Percentiles rank a stretch among this genome's conserved stretches.
Conservation (phyloP, 2,113 vertebrate species). For the Ranitomeya variabilis region DNA sequence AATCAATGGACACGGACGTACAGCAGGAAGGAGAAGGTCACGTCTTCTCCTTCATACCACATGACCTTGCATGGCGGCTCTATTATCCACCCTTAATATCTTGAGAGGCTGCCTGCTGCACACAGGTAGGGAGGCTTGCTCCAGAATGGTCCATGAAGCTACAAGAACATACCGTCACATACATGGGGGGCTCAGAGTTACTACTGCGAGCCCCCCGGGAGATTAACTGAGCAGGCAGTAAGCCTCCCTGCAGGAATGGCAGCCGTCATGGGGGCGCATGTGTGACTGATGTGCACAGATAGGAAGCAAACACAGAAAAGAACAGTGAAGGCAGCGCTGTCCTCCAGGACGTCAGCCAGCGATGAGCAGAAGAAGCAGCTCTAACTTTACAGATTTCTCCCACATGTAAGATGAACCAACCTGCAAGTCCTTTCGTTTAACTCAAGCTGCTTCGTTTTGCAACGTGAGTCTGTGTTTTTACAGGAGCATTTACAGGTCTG, state of each 20-base stretch:
- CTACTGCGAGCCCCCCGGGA: neutral
- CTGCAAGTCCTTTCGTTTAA: slow-evolving; percentile 99
- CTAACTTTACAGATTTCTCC: slow-evolving; percentile 61
- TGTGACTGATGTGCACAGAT: neutral
- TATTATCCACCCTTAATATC: too few species aligned
- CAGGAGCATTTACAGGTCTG: slow-evolving; percentile 97
- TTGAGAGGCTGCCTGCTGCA: neutral
- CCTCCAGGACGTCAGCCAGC: slow-evolving; percentile 64
- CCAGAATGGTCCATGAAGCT: neutral
- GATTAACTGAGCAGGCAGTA: neutral
- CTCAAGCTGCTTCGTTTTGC: slow-evolving; percentile 96
- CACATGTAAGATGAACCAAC: slow-evolving; percentile 81
- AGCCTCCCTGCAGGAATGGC: neutral
- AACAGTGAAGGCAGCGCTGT: neutral
- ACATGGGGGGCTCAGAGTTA: neutral
- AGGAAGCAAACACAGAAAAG: slow-evolving; percentile 15
- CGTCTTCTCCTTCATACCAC: neutral
- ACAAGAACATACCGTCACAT: neutral
- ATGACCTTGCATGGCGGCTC: too few species aligned
- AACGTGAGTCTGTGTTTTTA: slow-evolving; percentile 95
- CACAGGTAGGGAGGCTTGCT: neutral
- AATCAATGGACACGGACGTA: neutral
- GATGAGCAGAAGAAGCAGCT: slow-evolving; percentile 75
- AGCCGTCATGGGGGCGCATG: neutral
- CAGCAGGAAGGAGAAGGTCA: neutral